Evolutionary conservation across 2,797 vertebrate genomes (phyloP), one percentile per base, ranked within the genome.

Genomic region (Apogon talboti): DNA sequence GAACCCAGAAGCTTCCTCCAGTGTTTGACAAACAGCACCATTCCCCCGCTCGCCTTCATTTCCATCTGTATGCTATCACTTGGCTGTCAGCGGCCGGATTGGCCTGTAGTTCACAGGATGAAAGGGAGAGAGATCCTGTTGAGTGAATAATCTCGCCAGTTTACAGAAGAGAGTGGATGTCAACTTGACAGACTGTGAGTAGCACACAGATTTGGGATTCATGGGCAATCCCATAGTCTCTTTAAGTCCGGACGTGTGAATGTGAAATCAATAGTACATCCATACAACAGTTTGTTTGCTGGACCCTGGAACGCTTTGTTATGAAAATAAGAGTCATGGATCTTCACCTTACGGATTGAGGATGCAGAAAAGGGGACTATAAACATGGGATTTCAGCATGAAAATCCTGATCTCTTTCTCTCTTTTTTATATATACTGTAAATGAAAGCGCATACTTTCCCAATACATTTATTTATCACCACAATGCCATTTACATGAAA

Each of bases 241-340:
- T 88, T 91, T 92, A 90, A 91, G 73, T 90, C 86, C 71, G 69
- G 94, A 94, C 76, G 91, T 92, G 89, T 86, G 90, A 92, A 94
- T 94, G 93, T 94, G 94, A 94, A 94, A 94, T 94, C 93, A 94
- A 94, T 94, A 87, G 90, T 93, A 94, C 94, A 94, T 84, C 93
- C 93, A 89, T 93, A 91, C 90, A 92, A 91, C 89, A 86, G 90
- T 92, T 91, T 91, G 91, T 92, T 92, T 92, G 91, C 90, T 85
- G 92, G 92, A 90, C 91, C 84, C 85, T 82, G 82, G 86, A 67
- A 87, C 56, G 85, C 87, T 93, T 91, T 91, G 86, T 91, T 81
- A 87, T 87, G 90, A 91, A 91, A 92, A 92, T 90, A 90, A 88
- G 86, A 92, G 88, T 90, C 81, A 79, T 80, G 90, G 85, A 90